Evolutionary conservation across 1,140 invertebrate species (phyloP), one percentile per base, ranked within the genome.

Genomic region (Argopecten irradians): DNA sequence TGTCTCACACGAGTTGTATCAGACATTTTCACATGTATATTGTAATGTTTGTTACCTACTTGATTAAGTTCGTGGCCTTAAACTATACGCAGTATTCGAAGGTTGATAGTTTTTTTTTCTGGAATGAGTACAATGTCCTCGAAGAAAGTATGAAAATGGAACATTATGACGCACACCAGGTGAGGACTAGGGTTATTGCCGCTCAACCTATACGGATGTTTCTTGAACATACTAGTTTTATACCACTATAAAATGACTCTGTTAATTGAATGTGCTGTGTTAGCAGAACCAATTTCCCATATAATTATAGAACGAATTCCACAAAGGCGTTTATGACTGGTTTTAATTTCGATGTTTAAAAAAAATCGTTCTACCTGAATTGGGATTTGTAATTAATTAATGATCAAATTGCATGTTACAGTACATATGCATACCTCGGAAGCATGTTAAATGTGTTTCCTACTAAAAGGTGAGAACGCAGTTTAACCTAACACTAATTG

Each of bases 321-420:
- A 71, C 55, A 71, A 55, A 71, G n/a, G 55, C 28, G 0, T 71
- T 71, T 28, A 71, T 71, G 22, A 71, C 55, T 28, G n/a, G n/a
- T n/a, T 71, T 28, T 71, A 71, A n/a, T n/a, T 71, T 71, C n/a
- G n/a, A 71, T 71, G 28, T 71, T 71, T 71, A 28, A 71, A 71
- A 71, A 71, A 8, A 71, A 19, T 28, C 22, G 55, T 71, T 16
- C 55, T 28, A 5, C 22, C 14, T 71, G n/a, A 71, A 71, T 71
- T 71, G 28, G 28, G n/a, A 71, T 71, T n/a, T 71, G 55, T 71
- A n/a, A 71, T 71, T 71, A 71, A 71, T 71, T 71, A 71, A 71
- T 71, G 55, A 71, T 71, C 22, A 28, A 71, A 71, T 71, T n/a
- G 55, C 55, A 71, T 71, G 55, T 71, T 71, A 28, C 0, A 71